Base-by-base conservation (phyloP, 2,113 vertebrate genomes). In the Grus americana region DNA sequence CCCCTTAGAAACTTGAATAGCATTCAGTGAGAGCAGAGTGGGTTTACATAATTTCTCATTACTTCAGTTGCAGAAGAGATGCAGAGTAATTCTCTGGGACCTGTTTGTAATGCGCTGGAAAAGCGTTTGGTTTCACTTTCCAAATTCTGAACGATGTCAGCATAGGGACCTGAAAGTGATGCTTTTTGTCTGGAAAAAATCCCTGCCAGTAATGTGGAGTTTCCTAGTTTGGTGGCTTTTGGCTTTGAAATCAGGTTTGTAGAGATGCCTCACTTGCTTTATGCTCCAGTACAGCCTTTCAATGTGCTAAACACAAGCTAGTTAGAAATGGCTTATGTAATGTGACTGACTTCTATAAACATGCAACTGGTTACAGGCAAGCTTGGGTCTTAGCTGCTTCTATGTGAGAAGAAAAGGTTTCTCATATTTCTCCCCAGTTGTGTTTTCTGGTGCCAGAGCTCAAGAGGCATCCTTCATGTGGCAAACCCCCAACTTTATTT, bases 61-160 rank as follows among this genome's bases (percentile, higher is more conserved):
- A 10, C 26, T 91, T 88, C 50, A 72, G 8, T 81, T 79, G 21
- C 19, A 18, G 29, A 72, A 79, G 52, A 49, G 44, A n/a, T 62
- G 47, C 5, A 7, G 54, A 42, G 34, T 87, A 84, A 57, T 81
- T 88, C 54, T 71, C 10, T 71, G 30, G 24, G 44, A 47, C 8
- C 12, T 57, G 17, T 74, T 83, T 87, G 52, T 78, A 87, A 78
- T 75, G 44, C 42, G 66, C 36, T 54, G 44, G 49, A 55, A 66
- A 49, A 75, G 22, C 8, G 7, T 52, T 83, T 86, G 14, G 66
- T 96, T 97, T 96, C 78, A 38, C 52, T 95, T 96, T 79, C 50
- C 57, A 79, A 15, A 47, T 81, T 65, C 14, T 52, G 29, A 27
- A 79, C 97, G 86, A 95, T 75, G 20, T 96, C 90, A 91, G 10